phyloP scores from a whole-genome alignment of 1,140 invertebrate species.

The Hylyphantes graminicola region DNA sequence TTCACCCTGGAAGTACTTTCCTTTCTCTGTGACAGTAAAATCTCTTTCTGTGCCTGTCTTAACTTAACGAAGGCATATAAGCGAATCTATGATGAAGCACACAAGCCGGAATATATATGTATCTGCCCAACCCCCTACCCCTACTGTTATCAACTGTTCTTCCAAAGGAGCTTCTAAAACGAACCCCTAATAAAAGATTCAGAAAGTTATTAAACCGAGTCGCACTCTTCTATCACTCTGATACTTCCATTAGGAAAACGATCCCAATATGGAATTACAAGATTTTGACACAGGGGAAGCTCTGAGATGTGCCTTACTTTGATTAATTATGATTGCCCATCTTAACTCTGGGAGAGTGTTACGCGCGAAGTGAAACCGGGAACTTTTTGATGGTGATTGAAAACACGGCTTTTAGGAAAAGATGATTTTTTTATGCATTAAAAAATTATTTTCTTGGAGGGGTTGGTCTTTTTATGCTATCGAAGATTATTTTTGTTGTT shows the following conservation, averaged over 20 bases:
- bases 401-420: slow-evolving; percentile 1
- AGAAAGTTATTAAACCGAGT: slow-evolving; percentile 48
- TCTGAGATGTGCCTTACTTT: slow-evolving; percentile 30
- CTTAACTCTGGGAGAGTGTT: background rate
- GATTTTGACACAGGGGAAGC: slow-evolving; percentile 25
- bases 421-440: background rate
- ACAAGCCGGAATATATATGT: too few species aligned
- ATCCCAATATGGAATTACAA: slow-evolving; percentile 26
- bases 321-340: slow-evolving; percentile 44
- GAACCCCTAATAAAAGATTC: slow-evolving; percentile 38
- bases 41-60: too few species aligned
- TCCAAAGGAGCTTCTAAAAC: background rate
- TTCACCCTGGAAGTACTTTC: too few species aligned
- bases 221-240: slow-evolving; percentile 13
- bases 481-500: too few species aligned
- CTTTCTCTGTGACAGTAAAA: too few species aligned
- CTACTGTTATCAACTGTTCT: too few species aligned
- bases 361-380: background rate
- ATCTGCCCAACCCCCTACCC: too few species aligned
- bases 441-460: too few species aligned
- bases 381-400: slow-evolving; percentile 25
- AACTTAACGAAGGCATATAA: too few species aligned
- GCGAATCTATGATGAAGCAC: too few species aligned
- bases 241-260: slow-evolving; percentile 41
- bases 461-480: too few species aligned